These are phyloP conservation scores for Salvator merianae DNA, from an alignment of 2,113 vertebrate genomes.

Conservation along the genomic window DNA sequence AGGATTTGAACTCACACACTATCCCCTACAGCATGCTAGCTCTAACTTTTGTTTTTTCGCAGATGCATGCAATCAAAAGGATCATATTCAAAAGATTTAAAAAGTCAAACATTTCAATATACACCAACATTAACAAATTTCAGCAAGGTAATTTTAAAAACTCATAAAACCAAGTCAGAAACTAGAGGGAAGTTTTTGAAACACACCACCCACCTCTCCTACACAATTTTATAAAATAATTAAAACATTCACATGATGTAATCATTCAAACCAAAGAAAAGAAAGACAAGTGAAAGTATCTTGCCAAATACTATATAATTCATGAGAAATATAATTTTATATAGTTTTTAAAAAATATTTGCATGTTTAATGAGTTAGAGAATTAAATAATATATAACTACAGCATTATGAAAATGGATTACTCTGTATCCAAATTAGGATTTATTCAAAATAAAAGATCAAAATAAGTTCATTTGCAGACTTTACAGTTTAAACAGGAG, in stretches of 20 bases:
- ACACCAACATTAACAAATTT: background rate
- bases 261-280: too few relatives aligned
- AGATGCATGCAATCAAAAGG: background rate
- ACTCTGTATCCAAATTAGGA: background rate
- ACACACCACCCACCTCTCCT: background rate
- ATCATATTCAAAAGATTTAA: background rate
- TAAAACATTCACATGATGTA: too few relatives aligned
- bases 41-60: background rate
- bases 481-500: conserved; percentile 11
- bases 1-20: too few relatives aligned
- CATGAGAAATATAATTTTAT: background rate
- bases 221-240: too few relatives aligned
- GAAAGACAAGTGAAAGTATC: background rate
- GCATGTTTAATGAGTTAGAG: conserved; percentile 13
- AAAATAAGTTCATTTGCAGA: background rate
- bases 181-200: background rate
- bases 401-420: conserved; percentile 16
- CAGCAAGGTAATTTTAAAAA: too few relatives aligned
- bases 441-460: background rate
- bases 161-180: too few relatives aligned
- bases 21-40: too few relatives aligned
- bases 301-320: conserved; percentile 8
- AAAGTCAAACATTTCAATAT: background rate
- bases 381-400: background rate
- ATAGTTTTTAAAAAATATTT: too few relatives aligned